phyloP scores from a whole-genome alignment of 2,797 vertebrate species.

The Coracias cyanogaster region DNA sequence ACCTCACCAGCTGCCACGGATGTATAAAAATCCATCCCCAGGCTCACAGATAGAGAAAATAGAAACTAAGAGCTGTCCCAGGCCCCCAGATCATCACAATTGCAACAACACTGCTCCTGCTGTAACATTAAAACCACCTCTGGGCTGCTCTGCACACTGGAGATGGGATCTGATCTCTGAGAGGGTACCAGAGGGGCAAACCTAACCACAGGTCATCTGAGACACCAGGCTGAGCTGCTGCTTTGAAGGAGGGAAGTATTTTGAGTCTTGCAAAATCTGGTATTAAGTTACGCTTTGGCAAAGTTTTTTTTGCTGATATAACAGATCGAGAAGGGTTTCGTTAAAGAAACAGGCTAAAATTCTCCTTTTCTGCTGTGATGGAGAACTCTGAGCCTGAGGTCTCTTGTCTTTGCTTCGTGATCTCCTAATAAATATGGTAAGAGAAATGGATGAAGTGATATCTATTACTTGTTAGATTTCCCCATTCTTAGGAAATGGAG shows the following conservation, averaged over 20 bases:
- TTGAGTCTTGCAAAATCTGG: neutral
- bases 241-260: neutral
- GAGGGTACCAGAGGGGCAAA: neutral
- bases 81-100: neutral
- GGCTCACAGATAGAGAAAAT: neutral
- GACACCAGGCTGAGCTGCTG: neutral
- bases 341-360: constrained; percentile 8
- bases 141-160: neutral
- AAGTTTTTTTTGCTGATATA: neutral
- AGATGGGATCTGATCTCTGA: neutral
- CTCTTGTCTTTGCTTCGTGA: neutral
- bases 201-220: neutral
- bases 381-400: neutral
- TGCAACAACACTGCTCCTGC: neutral
- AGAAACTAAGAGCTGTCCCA: neutral
- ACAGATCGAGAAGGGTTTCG: neutral
- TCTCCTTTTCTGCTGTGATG: neutral
- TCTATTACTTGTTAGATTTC: constrained; percentile 28
- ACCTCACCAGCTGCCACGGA: neutral
- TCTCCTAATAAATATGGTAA: constrained; percentile 15
- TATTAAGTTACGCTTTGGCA: neutral
- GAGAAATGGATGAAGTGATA: neutral
- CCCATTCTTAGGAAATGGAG: constrained; percentile 19
- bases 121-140: neutral
- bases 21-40: neutral